Percentiles rank a stretch among this genome's conserved stretches.
phyloP scores from a whole-genome alignment of 2,888 invertebrate genomes.

The Serripes groenlandicus region DNA sequence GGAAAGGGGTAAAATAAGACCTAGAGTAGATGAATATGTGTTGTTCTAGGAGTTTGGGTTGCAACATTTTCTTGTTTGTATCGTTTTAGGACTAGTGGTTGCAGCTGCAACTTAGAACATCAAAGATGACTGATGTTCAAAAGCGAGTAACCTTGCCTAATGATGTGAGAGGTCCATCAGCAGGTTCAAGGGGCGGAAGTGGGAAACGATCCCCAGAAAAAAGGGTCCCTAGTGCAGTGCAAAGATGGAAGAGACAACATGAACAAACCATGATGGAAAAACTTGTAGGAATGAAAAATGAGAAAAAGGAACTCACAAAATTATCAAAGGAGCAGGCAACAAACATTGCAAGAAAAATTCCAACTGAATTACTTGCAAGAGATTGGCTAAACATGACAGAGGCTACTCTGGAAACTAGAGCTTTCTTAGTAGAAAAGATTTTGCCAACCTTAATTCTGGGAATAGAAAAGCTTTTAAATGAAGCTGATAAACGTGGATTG shows the following conservation, averaged over 20 bases:
- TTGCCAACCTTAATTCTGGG: constrained; percentile 86
- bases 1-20: too few relatives aligned
- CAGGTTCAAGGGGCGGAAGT: constrained; percentile 55
- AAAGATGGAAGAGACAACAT: constrained; percentile 83
- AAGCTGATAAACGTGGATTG: constrained; percentile 83
- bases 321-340: constrained; percentile 80
- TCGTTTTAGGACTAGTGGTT: too few relatives aligned
- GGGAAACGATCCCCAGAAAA: constrained; percentile 69
- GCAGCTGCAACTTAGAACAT: neutral
- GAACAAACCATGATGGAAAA: constrained; percentile 85
- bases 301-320: constrained; percentile 79
- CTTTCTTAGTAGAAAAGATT: constrained; percentile 85
- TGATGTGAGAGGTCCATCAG: constrained; percentile 42
- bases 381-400: constrained; percentile 84
- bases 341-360: constrained; percentile 83
- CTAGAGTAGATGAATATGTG: too few relatives aligned
- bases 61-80: too few relatives aligned
- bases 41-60: too few relatives aligned
- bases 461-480: constrained; percentile 85
- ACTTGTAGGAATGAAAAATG: constrained; percentile 79
- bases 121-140: constrained; percentile 65
- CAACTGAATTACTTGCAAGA: constrained; percentile 84
- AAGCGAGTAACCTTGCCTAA: constrained; percentile 69
- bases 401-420: constrained; percentile 83
- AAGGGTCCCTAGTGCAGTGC: constrained; percentile 78